Conservation (phyloP, 2,888 invertebrate species). For the Drosophila recens region DNA sequence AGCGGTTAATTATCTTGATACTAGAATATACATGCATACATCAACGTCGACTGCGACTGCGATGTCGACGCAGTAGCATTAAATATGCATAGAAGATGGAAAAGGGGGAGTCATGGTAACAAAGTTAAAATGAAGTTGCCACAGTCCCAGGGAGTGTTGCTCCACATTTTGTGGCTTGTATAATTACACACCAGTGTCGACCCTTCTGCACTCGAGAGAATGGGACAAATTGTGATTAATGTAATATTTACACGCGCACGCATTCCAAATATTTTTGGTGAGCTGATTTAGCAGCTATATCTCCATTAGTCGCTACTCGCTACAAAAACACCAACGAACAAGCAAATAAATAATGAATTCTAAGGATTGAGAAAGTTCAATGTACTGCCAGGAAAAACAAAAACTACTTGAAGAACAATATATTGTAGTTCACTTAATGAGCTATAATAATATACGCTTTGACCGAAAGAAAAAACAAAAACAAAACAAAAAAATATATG, state of each 20-base stretch:
- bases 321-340: not conserved
- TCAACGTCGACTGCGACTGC: constrained; percentile 1
- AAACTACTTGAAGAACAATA: constrained; percentile 7
- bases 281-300: constrained; percentile 23
- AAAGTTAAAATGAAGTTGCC: constrained; percentile 40
- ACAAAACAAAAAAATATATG: constrained; percentile 4
- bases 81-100: constrained; percentile 18
- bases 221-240: constrained; percentile 61
- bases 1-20: constrained; percentile 48
- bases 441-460: constrained; percentile 28
- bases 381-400: constrained; percentile 42
- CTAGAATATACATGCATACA: not conserved
- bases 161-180: constrained; percentile 54
- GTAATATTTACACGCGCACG: constrained; percentile 69
- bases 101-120: not conserved
- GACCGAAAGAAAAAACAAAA: constrained; percentile 7
- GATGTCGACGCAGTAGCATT: constrained; percentile 21
- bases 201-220: constrained; percentile 16
- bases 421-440: constrained; percentile 30
- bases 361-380: constrained; percentile 50
- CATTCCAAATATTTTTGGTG: constrained; percentile 15
- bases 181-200: constrained; percentile 48
- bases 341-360: not conserved
- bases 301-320: constrained; percentile 29
- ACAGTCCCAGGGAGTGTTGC: constrained; percentile 35